phyloP scores from a whole-genome alignment of 2,888 invertebrate species.

The Drosophila neonasuta region DNA sequence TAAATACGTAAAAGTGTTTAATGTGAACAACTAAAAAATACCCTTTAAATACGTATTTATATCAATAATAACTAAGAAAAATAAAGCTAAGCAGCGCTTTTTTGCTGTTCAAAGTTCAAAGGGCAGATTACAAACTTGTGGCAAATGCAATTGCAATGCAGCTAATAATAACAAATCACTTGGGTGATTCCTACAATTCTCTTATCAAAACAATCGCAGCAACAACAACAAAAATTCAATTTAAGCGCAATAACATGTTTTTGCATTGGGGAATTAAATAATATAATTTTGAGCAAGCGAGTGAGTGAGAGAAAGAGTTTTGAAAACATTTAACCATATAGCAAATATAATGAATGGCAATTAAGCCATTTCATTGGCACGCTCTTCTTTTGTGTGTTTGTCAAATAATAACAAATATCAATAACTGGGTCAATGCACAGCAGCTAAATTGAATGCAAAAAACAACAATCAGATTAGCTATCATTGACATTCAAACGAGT shows the following conservation, averaged over 20 bases:
- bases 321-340: not conserved
- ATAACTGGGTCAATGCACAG: slow-evolving; percentile 2
- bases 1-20: not conserved
- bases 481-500: not conserved
- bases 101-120: not conserved
- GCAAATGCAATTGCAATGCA: not conserved
- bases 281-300: not conserved
- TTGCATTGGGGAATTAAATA: slow-evolving; percentile 2
- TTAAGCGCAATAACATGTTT: slow-evolving; percentile 4
- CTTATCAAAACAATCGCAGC: not conserved
- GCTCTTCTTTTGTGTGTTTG: slow-evolving; percentile 4
- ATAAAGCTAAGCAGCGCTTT: too few species aligned
- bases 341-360: slow-evolving; percentile 10
- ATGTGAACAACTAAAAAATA: not conserved
- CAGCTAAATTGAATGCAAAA: not conserved
- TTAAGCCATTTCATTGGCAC: slow-evolving; percentile 26
- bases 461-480: not conserved
- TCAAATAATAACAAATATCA: not conserved
- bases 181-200: not conserved
- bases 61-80: not conserved
- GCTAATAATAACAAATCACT: slow-evolving; percentile 20
- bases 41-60: not conserved
- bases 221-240: not conserved
- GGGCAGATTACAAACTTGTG: not conserved
- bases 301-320: not conserved